A percentile compares a stretch with the other conserved stretches of the same genome.
These are phyloP conservation scores for Lasioglossum malachurum DNA, from an alignment of 2,888 invertebrate genomes.

Conservation along the genomic window DNA sequence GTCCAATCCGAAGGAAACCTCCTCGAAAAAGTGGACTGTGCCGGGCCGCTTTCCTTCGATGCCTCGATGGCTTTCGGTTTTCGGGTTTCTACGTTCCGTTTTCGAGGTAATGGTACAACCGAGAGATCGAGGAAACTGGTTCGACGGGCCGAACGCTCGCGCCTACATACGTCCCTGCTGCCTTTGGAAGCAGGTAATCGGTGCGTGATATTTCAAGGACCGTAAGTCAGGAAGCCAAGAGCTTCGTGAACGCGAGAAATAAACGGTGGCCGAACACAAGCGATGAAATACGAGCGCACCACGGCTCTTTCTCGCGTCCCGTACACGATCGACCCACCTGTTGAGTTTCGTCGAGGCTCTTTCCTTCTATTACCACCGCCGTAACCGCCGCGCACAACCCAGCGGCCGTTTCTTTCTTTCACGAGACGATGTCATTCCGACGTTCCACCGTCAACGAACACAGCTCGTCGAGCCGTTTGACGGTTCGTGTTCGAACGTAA, in stretches of 20 bases:
- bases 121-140: slow-evolving; percentile 28
- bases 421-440: neutral
- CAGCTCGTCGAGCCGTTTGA: neutral
- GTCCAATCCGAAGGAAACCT: neutral
- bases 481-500: neutral
- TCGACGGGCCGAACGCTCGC: slow-evolving; percentile 1
- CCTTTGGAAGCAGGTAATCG: slow-evolving; percentile 16
- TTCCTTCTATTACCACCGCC: slow-evolving; percentile 6
- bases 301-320: slow-evolving; percentile 40
- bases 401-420: neutral
- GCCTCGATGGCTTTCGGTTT: neutral
- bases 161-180: neutral
- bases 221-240: slow-evolving; percentile 73
- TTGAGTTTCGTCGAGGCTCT: slow-evolving; percentile 50
- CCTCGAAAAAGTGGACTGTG: neutral
- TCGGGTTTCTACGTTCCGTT: neutral
- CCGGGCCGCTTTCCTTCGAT: neutral
- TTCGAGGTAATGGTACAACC: neutral
- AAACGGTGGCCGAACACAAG: slow-evolving; percentile 54
- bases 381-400: neutral
- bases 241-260: slow-evolving; percentile 72
- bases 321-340: slow-evolving; percentile 62
- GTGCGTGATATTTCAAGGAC: slow-evolving; percentile 54
- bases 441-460: neutral
- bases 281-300: slow-evolving; percentile 70